These are phyloP conservation scores for Psammodynastes pulverulentus DNA, from an alignment of 2,113 vertebrate species.

Conservation along the genomic window DNA sequence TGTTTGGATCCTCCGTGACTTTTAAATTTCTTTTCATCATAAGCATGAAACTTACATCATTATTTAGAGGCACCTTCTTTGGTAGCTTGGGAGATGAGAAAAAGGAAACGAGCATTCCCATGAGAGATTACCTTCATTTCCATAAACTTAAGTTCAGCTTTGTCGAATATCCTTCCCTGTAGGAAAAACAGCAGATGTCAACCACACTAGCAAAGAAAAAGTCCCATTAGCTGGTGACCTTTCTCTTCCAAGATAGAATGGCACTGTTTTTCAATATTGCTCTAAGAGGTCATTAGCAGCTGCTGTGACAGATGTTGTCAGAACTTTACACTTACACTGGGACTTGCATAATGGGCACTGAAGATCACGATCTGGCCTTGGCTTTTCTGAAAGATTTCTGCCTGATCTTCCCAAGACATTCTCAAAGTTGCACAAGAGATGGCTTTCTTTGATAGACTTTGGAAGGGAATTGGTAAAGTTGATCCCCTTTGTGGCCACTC, in stretches of 20 bases:
- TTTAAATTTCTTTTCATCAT: conserved; percentile 11
- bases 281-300: neutral
- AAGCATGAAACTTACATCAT: neutral
- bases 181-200: conserved; percentile 12
- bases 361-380: neutral
- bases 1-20: neutral
- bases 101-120: neutral
- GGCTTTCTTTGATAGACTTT: neutral
- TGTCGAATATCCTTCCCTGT: neutral
- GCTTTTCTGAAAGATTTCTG: neutral
- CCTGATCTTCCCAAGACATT: neutral
- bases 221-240: conserved; percentile 11
- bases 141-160: conserved; percentile 13
- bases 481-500: neutral
- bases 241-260: conserved; percentile 16
- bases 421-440: neutral
- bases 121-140: neutral
- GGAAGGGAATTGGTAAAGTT: neutral
- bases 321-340: neutral
- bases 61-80: neutral
- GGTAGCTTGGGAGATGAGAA: neutral
- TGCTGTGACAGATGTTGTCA: neutral
- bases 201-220: conserved; percentile 9
- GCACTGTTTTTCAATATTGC: neutral
- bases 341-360: neutral